phyloP scores from a whole-genome alignment of 2,797 vertebrate species.

The Crenuchus spilurus region DNA sequence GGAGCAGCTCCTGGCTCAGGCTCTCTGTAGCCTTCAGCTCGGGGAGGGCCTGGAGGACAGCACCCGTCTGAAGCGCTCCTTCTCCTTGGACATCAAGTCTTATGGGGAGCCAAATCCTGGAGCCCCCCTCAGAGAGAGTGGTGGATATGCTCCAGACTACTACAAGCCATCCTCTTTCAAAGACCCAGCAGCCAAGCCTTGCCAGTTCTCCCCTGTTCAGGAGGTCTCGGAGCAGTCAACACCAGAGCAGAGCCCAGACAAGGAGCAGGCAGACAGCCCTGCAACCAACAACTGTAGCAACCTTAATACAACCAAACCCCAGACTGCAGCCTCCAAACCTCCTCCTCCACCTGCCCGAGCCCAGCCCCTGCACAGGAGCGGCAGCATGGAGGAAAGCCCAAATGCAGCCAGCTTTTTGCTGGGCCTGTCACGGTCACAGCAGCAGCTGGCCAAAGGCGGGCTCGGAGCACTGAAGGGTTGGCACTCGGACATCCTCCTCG shows the following conservation, averaged over 20 bases:
- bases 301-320: constrained; percentile 59
- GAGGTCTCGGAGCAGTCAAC: constrained; percentile 91
- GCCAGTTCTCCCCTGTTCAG: constrained; percentile 92
- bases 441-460: constrained; percentile 81
- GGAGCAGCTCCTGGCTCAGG: constrained; percentile 78
- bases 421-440: constrained; percentile 87
- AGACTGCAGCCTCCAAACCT: constrained; percentile 61
- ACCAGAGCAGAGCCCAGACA: constrained; percentile 86
- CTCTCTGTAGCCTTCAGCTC: constrained; percentile 81
- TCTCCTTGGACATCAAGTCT: constrained; percentile 92
- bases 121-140: constrained; percentile 61
- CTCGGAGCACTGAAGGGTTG: constrained; percentile 86
- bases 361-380: constrained; percentile 81
- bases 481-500: constrained; percentile 92
- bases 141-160: constrained; percentile 77
- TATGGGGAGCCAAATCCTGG: constrained; percentile 68
- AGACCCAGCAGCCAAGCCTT: constrained; percentile 80
- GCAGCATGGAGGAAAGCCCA: constrained; percentile 85
- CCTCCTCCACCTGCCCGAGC: constrained; percentile 51
- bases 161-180: constrained; percentile 79
- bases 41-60: constrained; percentile 82
- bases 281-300: constrained; percentile 1
- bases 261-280: constrained; percentile 72
- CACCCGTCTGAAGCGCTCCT: constrained; percentile 87
- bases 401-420: constrained; percentile 81